Evolutionary conservation across 2,797 vertebrate species (phyloP), one percentile per base, ranked within the genome.

Genomic region (Tokudaia muenninki): DNA sequence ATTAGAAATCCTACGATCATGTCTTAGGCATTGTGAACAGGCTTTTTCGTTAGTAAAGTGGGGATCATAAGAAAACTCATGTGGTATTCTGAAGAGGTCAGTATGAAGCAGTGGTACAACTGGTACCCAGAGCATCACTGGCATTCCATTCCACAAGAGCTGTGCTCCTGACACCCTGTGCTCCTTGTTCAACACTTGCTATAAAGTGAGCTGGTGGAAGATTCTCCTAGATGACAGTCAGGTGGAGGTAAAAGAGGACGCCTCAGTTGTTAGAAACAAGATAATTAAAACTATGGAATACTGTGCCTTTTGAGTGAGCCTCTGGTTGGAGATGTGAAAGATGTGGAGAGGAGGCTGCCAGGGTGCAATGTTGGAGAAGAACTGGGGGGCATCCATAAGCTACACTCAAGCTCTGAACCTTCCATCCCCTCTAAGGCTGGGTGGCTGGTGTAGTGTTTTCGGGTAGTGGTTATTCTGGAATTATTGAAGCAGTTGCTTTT

Each of bases 151-250:
- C 29, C 44, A 59, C 37, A 74, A 67, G 31, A 87, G 34, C 37
- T 2, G 41, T 74, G 61, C 3, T 24, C 29, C 24, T 6, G 3
- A 8, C 4, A 34, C 1, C 8, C n/a, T 59, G 12, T 0, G 0
- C 8, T 29, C 8, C n/a, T 41, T 72, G 4, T 17, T 7, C n/a
- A 55, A 50, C 26, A 50, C 63, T 55, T 0, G 7, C 24, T 41
- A 6, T 29, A 2, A 61, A 90, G 72, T 50, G 11, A 9, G 80
- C 52, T 61, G 72, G 22, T 21, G 59, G 24, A 61, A 52, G 26
- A 59, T 87, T 95, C 75, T 55, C 55, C 75, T 37, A 63, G 70
- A 24, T 19, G 74, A 65, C 17, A 13, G 83, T 87, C 6, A 57
- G 67, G 34, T 11, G 1, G 57, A 55, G 52, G 75, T 16, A 0